Evolutionary conservation across 2,888 invertebrate genomes (phyloP).

Genomic region (Osedax frankpressi): DNA sequence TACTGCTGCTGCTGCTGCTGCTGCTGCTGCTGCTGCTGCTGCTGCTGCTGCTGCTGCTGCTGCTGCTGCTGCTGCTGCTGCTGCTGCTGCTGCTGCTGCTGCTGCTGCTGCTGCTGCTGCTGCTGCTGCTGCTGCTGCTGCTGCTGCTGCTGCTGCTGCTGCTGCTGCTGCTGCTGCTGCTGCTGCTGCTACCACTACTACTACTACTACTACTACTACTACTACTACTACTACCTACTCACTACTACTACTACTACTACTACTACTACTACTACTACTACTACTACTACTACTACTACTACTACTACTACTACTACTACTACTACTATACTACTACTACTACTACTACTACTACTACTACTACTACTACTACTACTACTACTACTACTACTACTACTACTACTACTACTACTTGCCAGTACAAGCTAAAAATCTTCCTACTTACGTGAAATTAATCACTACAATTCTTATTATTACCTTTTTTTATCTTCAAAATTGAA

Average conservation of each 20-base stretch:
- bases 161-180: not conserved
- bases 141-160: not conserved
- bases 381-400: not conserved
- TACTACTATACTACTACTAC: no score
- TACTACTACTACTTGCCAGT: no score
- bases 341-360: not conserved
- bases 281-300: not conserved
- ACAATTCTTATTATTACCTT: no score
- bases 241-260: not conserved
- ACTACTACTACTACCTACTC: not conserved
- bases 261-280: not conserved
- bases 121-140: not conserved
- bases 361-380: not conserved
- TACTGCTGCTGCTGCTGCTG: not conserved
- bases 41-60: not conserved
- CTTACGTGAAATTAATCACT: no score
- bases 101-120: not conserved
- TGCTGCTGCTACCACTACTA: not conserved
- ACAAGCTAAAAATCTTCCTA: no score
- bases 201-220: constrained; percentile 8
- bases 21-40: not conserved
- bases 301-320: no score
- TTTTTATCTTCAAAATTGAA: no score
- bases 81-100: constrained; percentile 2
- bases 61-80: not conserved